Conservation (phyloP, 1,140 invertebrate species). For the Anastrepha obliqua region DNA sequence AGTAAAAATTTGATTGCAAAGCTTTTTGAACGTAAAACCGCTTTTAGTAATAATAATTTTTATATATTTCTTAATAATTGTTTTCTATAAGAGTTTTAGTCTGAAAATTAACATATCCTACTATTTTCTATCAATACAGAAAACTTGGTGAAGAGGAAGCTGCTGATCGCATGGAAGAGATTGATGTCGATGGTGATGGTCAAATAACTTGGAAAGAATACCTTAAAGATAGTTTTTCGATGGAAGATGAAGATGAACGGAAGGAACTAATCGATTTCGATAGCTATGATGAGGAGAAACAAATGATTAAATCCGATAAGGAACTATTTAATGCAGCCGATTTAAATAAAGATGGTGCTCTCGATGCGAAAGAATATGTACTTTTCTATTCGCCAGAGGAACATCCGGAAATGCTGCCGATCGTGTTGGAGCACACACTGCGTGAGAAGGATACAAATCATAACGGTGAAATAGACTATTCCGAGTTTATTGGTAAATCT, state of each 20-base stretch:
- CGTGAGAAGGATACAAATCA: constrained; percentile 89
- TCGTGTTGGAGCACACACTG: constrained; percentile 89
- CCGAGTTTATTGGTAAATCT: constrained; percentile 88
- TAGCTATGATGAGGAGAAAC: constrained; percentile 75
- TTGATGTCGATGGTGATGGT: constrained; percentile 89
- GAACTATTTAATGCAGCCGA: constrained; percentile 92
- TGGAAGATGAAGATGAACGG: constrained; percentile 77
- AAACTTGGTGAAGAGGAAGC: constrained; percentile 93
- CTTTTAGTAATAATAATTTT: neutral
- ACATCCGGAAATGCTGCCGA: constrained; percentile 89
- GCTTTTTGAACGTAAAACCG: neutral
- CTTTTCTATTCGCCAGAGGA: constrained; percentile 96
- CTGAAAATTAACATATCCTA: neutral
- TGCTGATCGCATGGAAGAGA: constrained; percentile 88
- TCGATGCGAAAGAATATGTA: constrained; percentile 89
- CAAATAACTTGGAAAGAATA: constrained; percentile 93
- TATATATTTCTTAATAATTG: neutral
- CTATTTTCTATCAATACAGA: constrained; percentile 73
- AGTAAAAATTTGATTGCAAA: neutral
- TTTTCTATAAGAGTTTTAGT: neutral
- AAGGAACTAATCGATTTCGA: constrained; percentile 75
- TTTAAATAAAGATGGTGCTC: constrained; percentile 85
- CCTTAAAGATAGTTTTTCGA: constrained; percentile 86
- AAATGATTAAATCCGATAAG: constrained; percentile 86
- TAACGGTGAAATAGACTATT: constrained; percentile 88